Conservation (phyloP, 2,888 invertebrate genomes). For the Heteromurus nitidus region DNA sequence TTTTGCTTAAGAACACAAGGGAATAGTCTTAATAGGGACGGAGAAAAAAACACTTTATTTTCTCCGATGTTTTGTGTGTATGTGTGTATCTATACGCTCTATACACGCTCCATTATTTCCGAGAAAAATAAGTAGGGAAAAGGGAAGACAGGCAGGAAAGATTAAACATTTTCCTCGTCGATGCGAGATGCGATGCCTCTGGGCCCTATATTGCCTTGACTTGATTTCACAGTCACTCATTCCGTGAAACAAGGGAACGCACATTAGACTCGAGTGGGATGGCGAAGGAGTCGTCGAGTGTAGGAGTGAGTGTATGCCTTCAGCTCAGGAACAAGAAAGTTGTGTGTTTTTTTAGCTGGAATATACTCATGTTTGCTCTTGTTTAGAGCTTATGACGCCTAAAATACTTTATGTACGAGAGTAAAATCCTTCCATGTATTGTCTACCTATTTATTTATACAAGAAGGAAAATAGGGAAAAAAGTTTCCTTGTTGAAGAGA, state of each 20-base stretch:
- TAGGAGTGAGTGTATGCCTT: no score
- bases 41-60: constrained; percentile 14
- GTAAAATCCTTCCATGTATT: neutral
- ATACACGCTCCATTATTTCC: neutral
- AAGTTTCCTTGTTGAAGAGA: constrained; percentile 26
- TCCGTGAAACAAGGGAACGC: neutral
- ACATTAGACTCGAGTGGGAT: neutral
- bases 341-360: neutral
- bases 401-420: neutral
- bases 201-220: constrained; percentile 60
- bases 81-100: neutral
- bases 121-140: neutral
- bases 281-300: no score
- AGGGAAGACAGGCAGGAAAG: constrained; percentile 50
- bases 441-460: constrained; percentile 41
- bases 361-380: no score
- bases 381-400: constrained; percentile 4
- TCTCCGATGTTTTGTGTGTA: neutral
- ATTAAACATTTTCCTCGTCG: constrained; percentile 41
- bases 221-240: constrained; percentile 54
- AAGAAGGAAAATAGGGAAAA: constrained; percentile 13
- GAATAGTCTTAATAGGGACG: constrained; percentile 13
- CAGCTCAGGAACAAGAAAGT: no score
- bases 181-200: constrained; percentile 58
- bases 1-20: constrained; percentile 4